Evolutionary conservation across 2,797 vertebrate species (phyloP).

Genomic region (Chaunax sp.): DNA sequence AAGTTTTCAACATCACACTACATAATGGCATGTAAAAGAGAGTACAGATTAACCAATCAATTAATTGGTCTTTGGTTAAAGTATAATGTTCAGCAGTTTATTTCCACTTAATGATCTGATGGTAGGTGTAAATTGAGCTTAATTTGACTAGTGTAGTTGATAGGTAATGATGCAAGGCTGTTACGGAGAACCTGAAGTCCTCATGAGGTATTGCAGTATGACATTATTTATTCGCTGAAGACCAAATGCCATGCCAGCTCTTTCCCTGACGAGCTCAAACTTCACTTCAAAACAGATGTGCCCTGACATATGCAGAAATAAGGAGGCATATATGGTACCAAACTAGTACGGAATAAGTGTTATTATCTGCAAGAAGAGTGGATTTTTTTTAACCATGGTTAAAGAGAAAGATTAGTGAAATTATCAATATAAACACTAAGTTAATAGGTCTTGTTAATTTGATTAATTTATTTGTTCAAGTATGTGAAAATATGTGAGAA

Average conservation of each 20-base stretch:
- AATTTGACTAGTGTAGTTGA: constrained; percentile 29
- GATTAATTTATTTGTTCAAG: neutral
- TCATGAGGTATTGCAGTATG: constrained; percentile 20
- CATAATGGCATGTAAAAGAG: constrained; percentile 1
- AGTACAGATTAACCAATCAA: constrained; percentile 8
- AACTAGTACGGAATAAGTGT: neutral
- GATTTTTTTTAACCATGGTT: neutral
- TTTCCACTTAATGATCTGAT: constrained; percentile 19
- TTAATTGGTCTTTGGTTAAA: constrained; percentile 12
- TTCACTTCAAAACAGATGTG: constrained; percentile 31
- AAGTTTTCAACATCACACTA: neutral
- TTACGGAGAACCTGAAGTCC: constrained; percentile 23
- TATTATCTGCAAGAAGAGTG: neutral
- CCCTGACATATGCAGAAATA: neutral
- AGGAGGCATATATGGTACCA: neutral
- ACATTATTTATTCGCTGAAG: constrained; percentile 22
- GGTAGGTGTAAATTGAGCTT: constrained; percentile 19
- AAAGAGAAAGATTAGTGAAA: neutral
- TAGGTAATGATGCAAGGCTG: constrained; percentile 35
- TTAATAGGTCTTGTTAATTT: constrained; percentile 6
- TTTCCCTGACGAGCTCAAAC: constrained; percentile 24
- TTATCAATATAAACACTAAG: neutral
- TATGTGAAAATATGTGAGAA: constrained; percentile 1
- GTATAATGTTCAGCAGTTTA: constrained; percentile 41
- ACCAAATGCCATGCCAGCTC: constrained; percentile 19